Evolutionary conservation across 30 jellyfish, hydroid and myxozoan genomes (phyloP).

Genomic region (Chironex yamaguchii): DNA sequence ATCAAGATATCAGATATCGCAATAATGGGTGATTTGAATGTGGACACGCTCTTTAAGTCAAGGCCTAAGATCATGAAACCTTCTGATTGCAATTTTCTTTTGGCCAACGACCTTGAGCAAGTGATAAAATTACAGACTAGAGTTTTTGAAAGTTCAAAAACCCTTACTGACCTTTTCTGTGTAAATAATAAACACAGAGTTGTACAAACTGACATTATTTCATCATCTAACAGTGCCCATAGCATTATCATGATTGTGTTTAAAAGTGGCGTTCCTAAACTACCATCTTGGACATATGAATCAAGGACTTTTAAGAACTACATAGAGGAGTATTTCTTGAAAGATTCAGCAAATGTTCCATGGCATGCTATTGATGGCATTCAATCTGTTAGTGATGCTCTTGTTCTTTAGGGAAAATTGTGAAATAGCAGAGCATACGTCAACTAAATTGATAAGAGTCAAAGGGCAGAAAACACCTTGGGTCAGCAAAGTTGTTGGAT

Average conservation of each 20-base stretch:
- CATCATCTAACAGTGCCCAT: neutral
- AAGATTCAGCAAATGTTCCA: constrained; percentile 39
- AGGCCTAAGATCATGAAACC: constrained; percentile 6
- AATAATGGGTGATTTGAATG: constrained; percentile 38
- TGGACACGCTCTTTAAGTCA: constrained; percentile 42
- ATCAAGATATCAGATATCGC: neutral
- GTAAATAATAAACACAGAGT: neutral
- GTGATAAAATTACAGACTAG: neutral
- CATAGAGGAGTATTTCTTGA: constrained; percentile 24
- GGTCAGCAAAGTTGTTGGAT: neutral
- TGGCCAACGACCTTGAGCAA: neutral
- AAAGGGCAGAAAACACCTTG: neutral
- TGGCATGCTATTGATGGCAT: constrained; percentile 54
- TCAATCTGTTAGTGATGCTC: constrained; percentile 63
- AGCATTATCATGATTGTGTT: constrained; percentile 15
- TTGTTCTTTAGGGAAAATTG: constrained; percentile 41
- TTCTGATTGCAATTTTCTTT: neutral
- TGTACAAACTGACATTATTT: neutral
- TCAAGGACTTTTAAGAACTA: constrained; percentile 29
- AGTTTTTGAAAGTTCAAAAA: neutral
- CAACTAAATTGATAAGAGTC: neutral
- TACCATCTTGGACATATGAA: constrained; percentile 42
- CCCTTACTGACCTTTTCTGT: neutral
- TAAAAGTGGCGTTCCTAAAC: constrained; percentile 54
- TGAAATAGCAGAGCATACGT: constrained; percentile 47